Conservation (phyloP, 1,140 invertebrate species). For the Eriocheir sinensis region DNA sequence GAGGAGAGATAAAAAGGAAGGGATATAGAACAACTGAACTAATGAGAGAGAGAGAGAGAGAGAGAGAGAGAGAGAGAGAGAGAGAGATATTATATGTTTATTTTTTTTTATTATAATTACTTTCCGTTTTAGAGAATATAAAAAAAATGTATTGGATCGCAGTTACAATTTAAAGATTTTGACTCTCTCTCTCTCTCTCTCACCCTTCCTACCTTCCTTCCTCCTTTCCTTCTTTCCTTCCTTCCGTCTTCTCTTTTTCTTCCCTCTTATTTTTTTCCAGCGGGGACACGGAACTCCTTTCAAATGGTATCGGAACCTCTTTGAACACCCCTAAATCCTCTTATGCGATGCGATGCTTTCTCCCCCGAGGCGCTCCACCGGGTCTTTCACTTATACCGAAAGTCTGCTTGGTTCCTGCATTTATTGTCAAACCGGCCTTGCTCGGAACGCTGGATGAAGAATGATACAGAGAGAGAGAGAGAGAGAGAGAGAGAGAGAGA, state of each 20-base stretch:
- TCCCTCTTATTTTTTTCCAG: not conserved
- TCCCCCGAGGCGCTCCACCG: not conserved
- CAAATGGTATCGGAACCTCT: constrained; percentile 36
- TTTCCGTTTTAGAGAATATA: not conserved
- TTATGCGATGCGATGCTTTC: not conserved
- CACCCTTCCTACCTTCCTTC: constrained; percentile 5
- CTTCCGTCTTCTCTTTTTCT: not conserved
- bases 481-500: too few relatives aligned
- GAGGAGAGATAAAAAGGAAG: too few relatives aligned
- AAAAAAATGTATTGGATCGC: not conserved
- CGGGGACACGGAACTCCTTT: constrained; percentile 1
- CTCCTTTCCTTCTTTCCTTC: not conserved
- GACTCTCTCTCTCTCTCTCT: not conserved
- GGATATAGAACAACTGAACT: too few relatives aligned
- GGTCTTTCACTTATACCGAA: not conserved
- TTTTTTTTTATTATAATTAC: too few relatives aligned
- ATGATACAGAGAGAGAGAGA: too few relatives aligned
- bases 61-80: constrained; percentile 6
- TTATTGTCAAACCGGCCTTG: not conserved
- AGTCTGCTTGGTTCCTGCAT: not conserved
- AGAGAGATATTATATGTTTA: not conserved
- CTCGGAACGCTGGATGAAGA: too few relatives aligned
- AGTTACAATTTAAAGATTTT: not conserved
- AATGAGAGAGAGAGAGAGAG: not conserved
- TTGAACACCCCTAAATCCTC: not conserved